These are phyloP conservation scores for Drosophila fungiperda DNA, from an alignment of 2,888 invertebrate species.

Conservation along the genomic window DNA sequence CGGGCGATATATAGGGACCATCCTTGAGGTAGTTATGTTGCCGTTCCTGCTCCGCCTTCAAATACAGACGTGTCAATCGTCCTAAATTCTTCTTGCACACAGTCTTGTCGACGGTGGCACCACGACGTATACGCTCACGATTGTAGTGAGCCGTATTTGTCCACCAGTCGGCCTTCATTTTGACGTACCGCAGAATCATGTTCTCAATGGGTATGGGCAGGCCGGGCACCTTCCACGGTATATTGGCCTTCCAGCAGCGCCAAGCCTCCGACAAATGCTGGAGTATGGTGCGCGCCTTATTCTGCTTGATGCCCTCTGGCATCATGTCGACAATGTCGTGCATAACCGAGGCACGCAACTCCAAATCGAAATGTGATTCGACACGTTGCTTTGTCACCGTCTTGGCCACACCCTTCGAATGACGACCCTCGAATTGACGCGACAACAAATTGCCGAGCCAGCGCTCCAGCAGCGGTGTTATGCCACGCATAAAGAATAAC, in stretches of 20 bases:
- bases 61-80: slow-evolving; percentile 96
- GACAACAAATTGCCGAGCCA: slow-evolving; percentile 99
- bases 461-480: slow-evolving; percentile 98
- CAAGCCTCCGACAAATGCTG: slow-evolving; percentile 99
- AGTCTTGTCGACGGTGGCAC: slow-evolving; percentile 99
- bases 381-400: slow-evolving; percentile 99
- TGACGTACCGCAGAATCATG: slow-evolving; percentile 99
- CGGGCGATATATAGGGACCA: slow-evolving; percentile 99
- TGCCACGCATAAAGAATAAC: slow-evolving; percentile 99
- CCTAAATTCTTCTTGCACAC: slow-evolving; percentile 99
- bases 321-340: slow-evolving; percentile 99
- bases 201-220: slow-evolving; percentile 99
- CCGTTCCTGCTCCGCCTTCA: slow-evolving; percentile 99
- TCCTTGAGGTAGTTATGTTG: slow-evolving; percentile 99
- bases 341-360: slow-evolving; percentile 98
- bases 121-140: slow-evolving; percentile 98
- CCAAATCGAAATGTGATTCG: slow-evolving; percentile 99
- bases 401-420: slow-evolving; percentile 99
- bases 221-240: slow-evolving; percentile 99
- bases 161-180: slow-evolving; percentile 99
- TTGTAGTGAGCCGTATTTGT: slow-evolving; percentile 99
- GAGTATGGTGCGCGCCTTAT: slow-evolving; percentile 99
- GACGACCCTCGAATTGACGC: slow-evolving; percentile 99
- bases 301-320: slow-evolving; percentile 99
- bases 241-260: slow-evolving; percentile 99